phyloP scores from a whole-genome alignment of 2,113 vertebrate species.

The Damaliscus lunatus region DNA sequence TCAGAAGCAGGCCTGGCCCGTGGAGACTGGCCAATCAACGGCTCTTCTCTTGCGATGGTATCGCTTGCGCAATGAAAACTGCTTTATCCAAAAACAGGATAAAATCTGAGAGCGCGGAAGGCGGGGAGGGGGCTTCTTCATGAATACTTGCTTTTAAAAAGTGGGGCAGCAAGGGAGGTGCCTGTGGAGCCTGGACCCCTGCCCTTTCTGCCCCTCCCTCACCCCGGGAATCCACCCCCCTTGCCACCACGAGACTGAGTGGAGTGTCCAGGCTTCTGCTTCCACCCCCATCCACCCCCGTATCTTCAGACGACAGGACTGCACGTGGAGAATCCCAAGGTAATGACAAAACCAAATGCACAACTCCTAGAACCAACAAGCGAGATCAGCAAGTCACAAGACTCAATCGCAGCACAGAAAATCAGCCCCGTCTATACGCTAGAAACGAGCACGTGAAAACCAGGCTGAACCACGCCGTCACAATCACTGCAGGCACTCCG shows the following conservation, averaged over 20 bases:
- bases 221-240: neutral
- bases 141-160: neutral
- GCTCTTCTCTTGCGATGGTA: neutral
- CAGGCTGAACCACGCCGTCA: neutral
- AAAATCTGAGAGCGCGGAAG: neutral
- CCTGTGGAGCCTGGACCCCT: neutral
- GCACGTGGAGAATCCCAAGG: neutral
- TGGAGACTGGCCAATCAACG: accelerated
- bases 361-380: neutral
- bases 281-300: neutral
- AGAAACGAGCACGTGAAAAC: neutral
- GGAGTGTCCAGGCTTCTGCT: neutral
- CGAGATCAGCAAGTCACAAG: neutral
- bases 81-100: neutral
- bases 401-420: neutral
- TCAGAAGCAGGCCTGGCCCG: neutral
- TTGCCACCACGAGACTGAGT: too few species aligned
- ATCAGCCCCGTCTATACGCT: too few species aligned
- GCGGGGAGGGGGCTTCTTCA: neutral
- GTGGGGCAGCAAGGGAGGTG: neutral
- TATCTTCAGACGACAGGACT: neutral
- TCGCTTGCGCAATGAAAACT: neutral
- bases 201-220: too few species aligned
- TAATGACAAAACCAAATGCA: neutral
- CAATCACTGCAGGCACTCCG: too few species aligned